These are phyloP conservation scores for Amphipyra tragopoginis DNA, from an alignment of 2,888 invertebrate genomes.

Conservation along the genomic window DNA sequence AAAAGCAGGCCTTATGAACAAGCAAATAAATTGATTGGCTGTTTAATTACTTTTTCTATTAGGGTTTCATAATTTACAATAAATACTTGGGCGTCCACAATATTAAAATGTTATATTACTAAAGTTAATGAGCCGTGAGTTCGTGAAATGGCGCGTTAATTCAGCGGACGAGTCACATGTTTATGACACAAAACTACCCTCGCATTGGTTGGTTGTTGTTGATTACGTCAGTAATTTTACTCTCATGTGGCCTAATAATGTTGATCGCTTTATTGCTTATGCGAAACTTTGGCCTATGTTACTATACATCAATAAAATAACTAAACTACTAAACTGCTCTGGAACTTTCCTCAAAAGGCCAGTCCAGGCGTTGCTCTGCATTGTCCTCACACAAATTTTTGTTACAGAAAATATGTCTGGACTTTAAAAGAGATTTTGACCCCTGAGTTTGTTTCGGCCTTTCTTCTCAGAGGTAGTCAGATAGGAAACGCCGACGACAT, in stretches of 20 bases:
- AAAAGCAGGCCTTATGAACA: not conserved
- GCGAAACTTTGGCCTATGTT: too few species aligned
- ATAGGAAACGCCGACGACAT: too few species aligned
- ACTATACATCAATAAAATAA: too few species aligned
- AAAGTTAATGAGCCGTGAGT: conserved; percentile 41
- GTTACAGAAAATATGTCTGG: too few species aligned
- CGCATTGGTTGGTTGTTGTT: conserved; percentile 33
- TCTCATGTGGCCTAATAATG: conserved; percentile 3
- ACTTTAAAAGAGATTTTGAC: too few species aligned
- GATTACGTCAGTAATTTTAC: conserved; percentile 37
- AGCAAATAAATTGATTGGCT: not conserved
- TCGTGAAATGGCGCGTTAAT: conserved; percentile 49
- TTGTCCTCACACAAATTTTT: too few species aligned
- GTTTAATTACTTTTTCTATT: conserved; percentile 11
- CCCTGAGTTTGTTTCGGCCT: too few species aligned
- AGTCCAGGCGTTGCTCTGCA: too few species aligned
- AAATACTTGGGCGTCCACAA: conserved; percentile 3
- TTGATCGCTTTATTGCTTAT: not conserved
- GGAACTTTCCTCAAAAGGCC: too few species aligned
- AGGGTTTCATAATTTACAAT: conserved; percentile 5
- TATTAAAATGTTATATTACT: conserved; percentile 29
- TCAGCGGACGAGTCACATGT: conserved; percentile 47
- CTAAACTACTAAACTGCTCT: too few species aligned
- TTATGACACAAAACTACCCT: conserved; percentile 56
- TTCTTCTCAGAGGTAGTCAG: too few species aligned